Conservation (phyloP, 1,140 invertebrate genomes). For the Caenorhabditis brenneri region DNA sequence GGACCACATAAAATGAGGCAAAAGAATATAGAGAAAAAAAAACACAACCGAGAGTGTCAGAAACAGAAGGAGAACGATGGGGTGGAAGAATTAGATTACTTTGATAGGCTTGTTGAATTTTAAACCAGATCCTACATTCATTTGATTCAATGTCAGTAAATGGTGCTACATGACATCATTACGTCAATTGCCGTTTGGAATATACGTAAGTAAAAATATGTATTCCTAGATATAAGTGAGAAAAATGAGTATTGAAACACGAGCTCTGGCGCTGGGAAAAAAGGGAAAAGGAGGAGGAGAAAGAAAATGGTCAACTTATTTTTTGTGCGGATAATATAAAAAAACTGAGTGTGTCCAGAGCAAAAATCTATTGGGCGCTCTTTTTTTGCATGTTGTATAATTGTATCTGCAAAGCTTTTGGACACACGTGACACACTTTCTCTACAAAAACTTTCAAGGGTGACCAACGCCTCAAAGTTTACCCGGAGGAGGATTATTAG, state of each 20-base stretch:
- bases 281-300: background rate
- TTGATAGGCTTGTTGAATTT: slow-evolving; percentile 37
- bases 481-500: background rate
- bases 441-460: background rate
- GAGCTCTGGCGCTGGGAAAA: background rate
- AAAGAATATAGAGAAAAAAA: background rate
- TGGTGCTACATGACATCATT: slow-evolving; percentile 9
- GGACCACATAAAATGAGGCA: background rate
- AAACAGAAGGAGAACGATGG: slow-evolving; percentile 13
- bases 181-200: background rate
- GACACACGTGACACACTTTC: background rate
- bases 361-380: background rate
- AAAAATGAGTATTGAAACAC: slow-evolving; percentile 13
- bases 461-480: slow-evolving; percentile 23
- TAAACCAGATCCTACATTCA: background rate
- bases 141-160: background rate
- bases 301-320: background rate
- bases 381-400: slow-evolving; percentile 27
- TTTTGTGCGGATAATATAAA: background rate
- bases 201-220: background rate
- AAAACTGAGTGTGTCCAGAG: background rate
- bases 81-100: slow-evolving; percentile 33
- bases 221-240: background rate
- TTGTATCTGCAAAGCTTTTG: background rate
- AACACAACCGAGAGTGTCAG: background rate